Evolutionary conservation across 1,140 invertebrate species (phyloP), one percentile per base, ranked within the genome.

Genomic region (Cataglyphis hispanica): DNA sequence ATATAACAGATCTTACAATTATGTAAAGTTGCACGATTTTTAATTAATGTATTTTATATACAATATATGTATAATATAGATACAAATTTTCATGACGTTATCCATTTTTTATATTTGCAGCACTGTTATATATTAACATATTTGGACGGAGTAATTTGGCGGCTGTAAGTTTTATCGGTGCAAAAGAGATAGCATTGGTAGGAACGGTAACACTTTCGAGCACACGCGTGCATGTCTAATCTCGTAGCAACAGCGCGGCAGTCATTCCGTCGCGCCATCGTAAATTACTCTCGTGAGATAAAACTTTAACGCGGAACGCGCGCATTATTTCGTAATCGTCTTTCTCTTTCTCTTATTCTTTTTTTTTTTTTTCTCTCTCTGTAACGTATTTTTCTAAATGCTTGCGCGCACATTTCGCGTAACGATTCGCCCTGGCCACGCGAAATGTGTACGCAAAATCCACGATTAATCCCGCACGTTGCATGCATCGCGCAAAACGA

Each of bases 271-370:
- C 37, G 40, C 37, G 40, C 67, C 53, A 83, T 83, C 78, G 25
- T 83, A 74, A 72, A 83, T 81, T 74, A 83, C 53, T 83, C 78
- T 83, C 78, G 37, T n/a, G 53, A 81, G 78, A 83, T 83, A 83
- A 81, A 72, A 83, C 67, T 83, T 83, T 83, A 60, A 60, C 78
- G 67, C 66, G 37, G 22, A 25, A 72, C 53, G 31, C 46, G 50
- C 34, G 31, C 16, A 50, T 19, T 63, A 43, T 77, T 77, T 64
- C 19, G 25, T 34, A 27, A n/a, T 61, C 43, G 70, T 63, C 10
- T 19, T 25, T 37, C 43, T 22, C 50, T 43, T 37, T 50, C 34
- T 11, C 13, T 27, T 10, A 37, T 7, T 8, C 37, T 31, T 31
- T 43, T 43, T 46, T n/a, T n/a, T 11, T 43, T 43, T 46, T 46